Evolutionary conservation across 2,888 invertebrate genomes (phyloP).

Genomic region (Druceiella hillmani): DNA sequence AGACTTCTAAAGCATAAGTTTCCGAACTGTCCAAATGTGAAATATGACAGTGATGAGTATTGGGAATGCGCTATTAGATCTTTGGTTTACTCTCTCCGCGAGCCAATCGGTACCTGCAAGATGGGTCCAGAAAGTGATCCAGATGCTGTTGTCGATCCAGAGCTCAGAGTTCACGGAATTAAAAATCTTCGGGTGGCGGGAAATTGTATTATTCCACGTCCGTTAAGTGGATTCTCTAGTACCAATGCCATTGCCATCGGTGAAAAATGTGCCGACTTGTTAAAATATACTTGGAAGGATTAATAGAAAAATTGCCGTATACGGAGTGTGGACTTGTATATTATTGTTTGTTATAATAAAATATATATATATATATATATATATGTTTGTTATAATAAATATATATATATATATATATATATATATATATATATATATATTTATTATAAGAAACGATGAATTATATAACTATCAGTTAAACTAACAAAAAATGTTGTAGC

Average conservation of each 20-base stretch:
- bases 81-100: conserved; percentile 57
- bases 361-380: too few species aligned
- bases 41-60: conserved; percentile 53
- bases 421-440: too few species aligned
- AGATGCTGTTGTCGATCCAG: conserved; percentile 59
- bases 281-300: conserved; percentile 46
- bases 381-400: too few species aligned
- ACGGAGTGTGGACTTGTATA: too few species aligned
- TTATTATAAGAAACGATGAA: too few species aligned
- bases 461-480: too few species aligned
- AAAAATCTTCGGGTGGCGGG: conserved; percentile 46
- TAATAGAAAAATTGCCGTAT: too few species aligned
- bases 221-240: conserved; percentile 51
- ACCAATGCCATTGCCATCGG: conserved; percentile 53
- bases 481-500: too few species aligned
- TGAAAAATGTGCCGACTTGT: conserved; percentile 52
- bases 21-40: conserved; percentile 53
- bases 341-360: too few species aligned
- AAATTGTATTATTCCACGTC: conserved; percentile 50
- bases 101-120: conserved; percentile 59
- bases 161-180: conserved; percentile 46
- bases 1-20: conserved; percentile 48
- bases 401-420: too few species aligned
- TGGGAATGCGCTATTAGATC: conserved; percentile 61
- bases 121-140: conserved; percentile 59